phyloP scores from a whole-genome alignment of 2,888 invertebrate genomes.

The Argyra leucocephala region DNA sequence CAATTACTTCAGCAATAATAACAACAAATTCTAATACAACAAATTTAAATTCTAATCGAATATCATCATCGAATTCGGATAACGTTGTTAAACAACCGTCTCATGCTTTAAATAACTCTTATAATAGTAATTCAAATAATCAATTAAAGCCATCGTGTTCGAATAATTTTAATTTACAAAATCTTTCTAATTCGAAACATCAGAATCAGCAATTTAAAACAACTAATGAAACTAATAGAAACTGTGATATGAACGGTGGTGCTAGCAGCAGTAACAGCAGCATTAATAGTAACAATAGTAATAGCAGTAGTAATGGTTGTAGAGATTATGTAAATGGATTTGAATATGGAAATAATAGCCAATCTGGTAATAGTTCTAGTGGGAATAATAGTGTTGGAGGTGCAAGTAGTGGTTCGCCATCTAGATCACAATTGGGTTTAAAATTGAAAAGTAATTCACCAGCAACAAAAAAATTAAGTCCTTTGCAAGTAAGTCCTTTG shows the following conservation, averaged over 20 bases:
- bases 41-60: neutral
- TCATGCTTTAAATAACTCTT: slow-evolving; percentile 8
- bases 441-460: slow-evolving; percentile 56
- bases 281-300: slow-evolving; percentile 16
- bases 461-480: slow-evolving; percentile 23
- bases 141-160: slow-evolving; percentile 21
- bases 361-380: neutral
- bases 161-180: slow-evolving; percentile 16
- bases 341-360: neutral
- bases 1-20: neutral
- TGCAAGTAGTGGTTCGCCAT: slow-evolving; percentile 60
- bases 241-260: slow-evolving; percentile 27
- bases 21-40: neutral
- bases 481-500: slow-evolving; percentile 21
- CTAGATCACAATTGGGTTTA: slow-evolving; percentile 59
- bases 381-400: slow-evolving; percentile 32
- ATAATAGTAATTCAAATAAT: slow-evolving; percentile 10
- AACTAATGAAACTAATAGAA: slow-evolving; percentile 29
- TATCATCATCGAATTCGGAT: slow-evolving; percentile 9
- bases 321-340: neutral
- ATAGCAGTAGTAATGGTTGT: slow-evolving; percentile 2
- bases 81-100: slow-evolving; percentile 9
- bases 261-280: slow-evolving; percentile 22
- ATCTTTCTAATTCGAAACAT: slow-evolving; percentile 5
- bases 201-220: slow-evolving; percentile 15